Conservation (phyloP, 1,140 invertebrate genomes). For the Amphibalanus amphitrite region DNA sequence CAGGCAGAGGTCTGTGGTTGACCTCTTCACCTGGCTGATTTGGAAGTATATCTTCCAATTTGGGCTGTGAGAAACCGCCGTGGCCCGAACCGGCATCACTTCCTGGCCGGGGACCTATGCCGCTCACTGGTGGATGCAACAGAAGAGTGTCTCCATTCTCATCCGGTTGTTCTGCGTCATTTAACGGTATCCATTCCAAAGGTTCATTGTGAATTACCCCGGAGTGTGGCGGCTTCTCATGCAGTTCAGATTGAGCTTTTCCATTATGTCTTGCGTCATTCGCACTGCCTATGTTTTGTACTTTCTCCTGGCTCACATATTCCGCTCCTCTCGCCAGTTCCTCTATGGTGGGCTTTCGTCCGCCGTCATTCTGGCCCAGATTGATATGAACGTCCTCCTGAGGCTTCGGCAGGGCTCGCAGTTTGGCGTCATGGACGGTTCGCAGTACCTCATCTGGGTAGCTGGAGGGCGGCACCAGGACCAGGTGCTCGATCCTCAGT, state of each 20-base stretch:
- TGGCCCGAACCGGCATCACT: not conserved
- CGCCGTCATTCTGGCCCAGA: not conserved
- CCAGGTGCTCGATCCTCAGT: not conserved
- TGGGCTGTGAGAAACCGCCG: too few species aligned
- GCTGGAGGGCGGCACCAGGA: not conserved
- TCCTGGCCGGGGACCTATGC: not conserved
- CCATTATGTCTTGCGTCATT: too few species aligned
- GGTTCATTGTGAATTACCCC: too few species aligned
- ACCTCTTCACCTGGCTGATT: not conserved
- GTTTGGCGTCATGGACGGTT: not conserved
- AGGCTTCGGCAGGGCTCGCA: not conserved
- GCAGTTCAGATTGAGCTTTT: too few species aligned
- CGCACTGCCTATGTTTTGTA: too few species aligned
- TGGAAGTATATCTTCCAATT: too few species aligned
- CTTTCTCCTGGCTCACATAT: too few species aligned
- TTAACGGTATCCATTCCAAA: too few species aligned
- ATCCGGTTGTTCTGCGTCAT: too few species aligned
- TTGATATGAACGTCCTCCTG: not conserved
- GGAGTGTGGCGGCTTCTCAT: too few species aligned
- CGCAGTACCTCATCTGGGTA: not conserved
- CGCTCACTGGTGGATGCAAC: not conserved
- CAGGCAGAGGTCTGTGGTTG: not conserved
- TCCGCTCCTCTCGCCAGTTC: too few species aligned
- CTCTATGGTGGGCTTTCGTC: too few species aligned
- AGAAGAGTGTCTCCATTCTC: not conserved